Conservation (phyloP, 2,113 vertebrate species). For the Oncorhynchus kisutch region DNA sequence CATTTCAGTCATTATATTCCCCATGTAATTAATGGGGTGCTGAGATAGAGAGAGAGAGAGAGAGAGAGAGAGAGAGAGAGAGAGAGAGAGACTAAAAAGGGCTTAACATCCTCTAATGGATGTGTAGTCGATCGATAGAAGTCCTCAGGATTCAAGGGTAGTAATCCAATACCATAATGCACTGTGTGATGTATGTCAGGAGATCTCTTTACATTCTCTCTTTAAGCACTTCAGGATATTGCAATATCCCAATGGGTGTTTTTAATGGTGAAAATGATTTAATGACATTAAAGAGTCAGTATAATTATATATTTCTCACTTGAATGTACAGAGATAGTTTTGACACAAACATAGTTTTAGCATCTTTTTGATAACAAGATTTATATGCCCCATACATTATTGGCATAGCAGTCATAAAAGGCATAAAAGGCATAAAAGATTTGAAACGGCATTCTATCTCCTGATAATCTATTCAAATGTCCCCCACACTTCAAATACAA, state of each 20-base stretch:
- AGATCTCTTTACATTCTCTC: no score
- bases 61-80: background rate
- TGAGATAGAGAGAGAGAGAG: background rate
- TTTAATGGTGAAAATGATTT: background rate
- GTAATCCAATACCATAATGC: slow-evolving; percentile 34
- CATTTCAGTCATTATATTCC: no score
- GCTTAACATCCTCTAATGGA: slow-evolving; percentile 4
- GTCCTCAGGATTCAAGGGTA: slow-evolving; percentile 11
- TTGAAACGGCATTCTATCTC: no score
- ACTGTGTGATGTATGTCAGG: slow-evolving; percentile 1
- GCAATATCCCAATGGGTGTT: no score
- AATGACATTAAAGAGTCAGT: background rate
- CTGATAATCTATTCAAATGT: no score
- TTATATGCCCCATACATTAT: background rate
- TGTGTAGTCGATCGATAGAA: background rate
- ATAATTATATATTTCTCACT: background rate
- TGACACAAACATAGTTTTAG: no score
- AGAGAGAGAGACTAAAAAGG: background rate
- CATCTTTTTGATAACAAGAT: no score
- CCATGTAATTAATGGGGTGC: no score
- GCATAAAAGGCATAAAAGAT: no score
- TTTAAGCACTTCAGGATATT: no score
- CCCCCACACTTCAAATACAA: no score
- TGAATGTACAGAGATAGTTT: background rate
- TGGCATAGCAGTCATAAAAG: no score